Conservation (phyloP, 2,888 invertebrate genomes). For the Andrena marginata region DNA sequence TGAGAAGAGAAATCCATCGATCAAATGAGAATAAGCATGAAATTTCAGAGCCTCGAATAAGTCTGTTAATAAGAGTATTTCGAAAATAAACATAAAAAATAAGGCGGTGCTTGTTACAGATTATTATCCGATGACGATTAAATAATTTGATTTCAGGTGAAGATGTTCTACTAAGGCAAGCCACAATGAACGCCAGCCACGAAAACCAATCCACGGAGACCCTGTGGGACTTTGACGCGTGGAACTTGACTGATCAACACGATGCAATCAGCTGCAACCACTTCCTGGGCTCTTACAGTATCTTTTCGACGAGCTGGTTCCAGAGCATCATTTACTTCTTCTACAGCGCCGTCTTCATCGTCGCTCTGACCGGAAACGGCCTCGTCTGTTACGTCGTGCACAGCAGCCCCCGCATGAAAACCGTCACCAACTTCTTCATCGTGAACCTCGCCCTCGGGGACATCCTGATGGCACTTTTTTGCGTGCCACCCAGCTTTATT, state of each 20-base stretch:
- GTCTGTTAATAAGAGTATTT: too few relatives aligned
- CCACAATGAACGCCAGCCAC: slow-evolving; percentile 35
- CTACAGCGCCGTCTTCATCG: slow-evolving; percentile 90
- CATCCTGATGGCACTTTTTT: slow-evolving; percentile 95
- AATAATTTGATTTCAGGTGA: slow-evolving; percentile 26
- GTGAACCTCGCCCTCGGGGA: slow-evolving; percentile 96
- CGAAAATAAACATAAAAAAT: too few relatives aligned
- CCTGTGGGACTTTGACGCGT: not conserved
- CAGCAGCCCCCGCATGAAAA: slow-evolving; percentile 94
- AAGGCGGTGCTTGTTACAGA: too few relatives aligned
- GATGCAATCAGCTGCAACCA: slow-evolving; percentile 37
- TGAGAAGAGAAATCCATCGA: too few relatives aligned
- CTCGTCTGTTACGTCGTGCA: slow-evolving; percentile 95
- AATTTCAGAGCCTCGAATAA: too few relatives aligned
- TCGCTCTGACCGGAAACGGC: slow-evolving; percentile 91
- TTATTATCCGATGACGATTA: too few relatives aligned
- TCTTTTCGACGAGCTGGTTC: slow-evolving; percentile 86
- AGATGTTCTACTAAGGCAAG: not conserved
- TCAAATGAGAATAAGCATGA: too few relatives aligned
- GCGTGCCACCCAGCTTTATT: slow-evolving; percentile 96
- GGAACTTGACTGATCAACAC: slow-evolving; percentile 27
- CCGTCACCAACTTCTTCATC: slow-evolving; percentile 97
- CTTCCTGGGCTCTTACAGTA: slow-evolving; percentile 55
- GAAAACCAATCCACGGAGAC: slow-evolving; percentile 4
- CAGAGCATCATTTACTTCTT: slow-evolving; percentile 89